phyloP scores from a whole-genome alignment of 2,888 invertebrate genomes.

The Pegoplata infirma region DNA sequence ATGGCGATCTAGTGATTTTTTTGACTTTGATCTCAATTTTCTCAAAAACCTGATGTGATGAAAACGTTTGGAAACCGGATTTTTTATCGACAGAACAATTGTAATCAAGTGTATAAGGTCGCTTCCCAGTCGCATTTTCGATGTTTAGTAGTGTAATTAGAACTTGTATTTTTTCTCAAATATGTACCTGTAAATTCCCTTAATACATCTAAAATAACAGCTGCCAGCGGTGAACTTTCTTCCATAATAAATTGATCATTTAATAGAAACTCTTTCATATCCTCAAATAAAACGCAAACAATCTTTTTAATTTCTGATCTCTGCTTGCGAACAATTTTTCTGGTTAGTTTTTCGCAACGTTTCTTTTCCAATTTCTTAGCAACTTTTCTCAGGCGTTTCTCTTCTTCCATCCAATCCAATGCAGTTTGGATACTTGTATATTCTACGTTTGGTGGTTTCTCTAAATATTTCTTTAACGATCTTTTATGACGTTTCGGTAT shows the following conservation, averaged over 20 bases:
- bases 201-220: constrained; percentile 71
- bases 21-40: no score
- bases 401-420: constrained; percentile 72
- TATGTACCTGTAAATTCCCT: constrained; percentile 73
- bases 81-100: no score
- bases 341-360: constrained; percentile 68
- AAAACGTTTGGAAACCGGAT: no score
- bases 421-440: constrained; percentile 70
- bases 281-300: constrained; percentile 72
- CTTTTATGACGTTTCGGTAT: constrained; percentile 67
- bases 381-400: constrained; percentile 69
- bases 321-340: constrained; percentile 68
- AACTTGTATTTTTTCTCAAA: no score
- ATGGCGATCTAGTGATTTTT: no score
- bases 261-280: constrained; percentile 74
- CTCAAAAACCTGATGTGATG: no score
- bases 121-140: no score
- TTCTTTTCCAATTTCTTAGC: constrained; percentile 65
- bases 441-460: constrained; percentile 67
- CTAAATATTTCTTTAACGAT: constrained; percentile 68
- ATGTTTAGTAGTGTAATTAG: no score
- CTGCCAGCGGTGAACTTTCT: constrained; percentile 69
- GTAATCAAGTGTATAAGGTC: no score
- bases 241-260: constrained; percentile 73
- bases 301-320: constrained; percentile 72